These are phyloP conservation scores for Odontamblyopus rebecca DNA, from an alignment of 2,797 vertebrate species.

Conservation along the genomic window DNA sequence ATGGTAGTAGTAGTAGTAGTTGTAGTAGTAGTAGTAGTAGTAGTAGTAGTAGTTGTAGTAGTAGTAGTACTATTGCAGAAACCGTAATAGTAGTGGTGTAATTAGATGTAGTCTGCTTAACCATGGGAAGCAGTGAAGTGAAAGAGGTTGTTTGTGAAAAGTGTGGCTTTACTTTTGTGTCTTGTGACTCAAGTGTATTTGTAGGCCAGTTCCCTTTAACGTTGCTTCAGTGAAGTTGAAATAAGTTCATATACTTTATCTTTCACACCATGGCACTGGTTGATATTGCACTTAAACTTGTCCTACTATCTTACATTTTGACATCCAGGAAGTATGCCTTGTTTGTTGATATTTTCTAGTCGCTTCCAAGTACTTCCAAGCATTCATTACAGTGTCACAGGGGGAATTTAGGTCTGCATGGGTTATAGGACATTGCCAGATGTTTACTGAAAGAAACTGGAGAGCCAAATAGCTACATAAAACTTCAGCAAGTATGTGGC, in stretches of 20 bases:
- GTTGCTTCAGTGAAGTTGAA: slow-evolving; percentile 19
- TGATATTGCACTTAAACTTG: not conserved
- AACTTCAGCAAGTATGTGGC: slow-evolving; percentile 37
- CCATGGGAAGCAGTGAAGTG: not conserved
- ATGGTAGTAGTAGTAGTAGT: not conserved
- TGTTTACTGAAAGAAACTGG: slow-evolving; percentile 34
- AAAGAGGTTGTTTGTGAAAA: slow-evolving; percentile 26
- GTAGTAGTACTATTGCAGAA: not conserved
- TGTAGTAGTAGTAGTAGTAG: not conserved
- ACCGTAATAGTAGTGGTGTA: not conserved
- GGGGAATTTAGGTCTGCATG: slow-evolving; percentile 6
- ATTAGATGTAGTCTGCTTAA: not conserved
- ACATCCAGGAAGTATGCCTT: slow-evolving; percentile 3
- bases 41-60: not conserved
- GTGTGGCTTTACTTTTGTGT: slow-evolving; percentile 44
- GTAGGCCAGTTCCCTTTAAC: slow-evolving; percentile 28
- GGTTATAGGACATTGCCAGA: slow-evolving; percentile 26
- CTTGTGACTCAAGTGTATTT: slow-evolving; percentile 47
- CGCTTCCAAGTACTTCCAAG: slow-evolving; percentile 10
- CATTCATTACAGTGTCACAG: slow-evolving; percentile 31
- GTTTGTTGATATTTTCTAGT: slow-evolving; percentile 23
- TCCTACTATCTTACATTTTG: not conserved
- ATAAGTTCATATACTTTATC: slow-evolving; percentile 29
- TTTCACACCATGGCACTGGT: not conserved
- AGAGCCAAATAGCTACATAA: slow-evolving; percentile 18